Percentiles rank a stretch among this genome's conserved stretches.
Evolutionary conservation across 2,797 vertebrate genomes (phyloP).

Genomic region (Macrochelys suwanniensis): DNA sequence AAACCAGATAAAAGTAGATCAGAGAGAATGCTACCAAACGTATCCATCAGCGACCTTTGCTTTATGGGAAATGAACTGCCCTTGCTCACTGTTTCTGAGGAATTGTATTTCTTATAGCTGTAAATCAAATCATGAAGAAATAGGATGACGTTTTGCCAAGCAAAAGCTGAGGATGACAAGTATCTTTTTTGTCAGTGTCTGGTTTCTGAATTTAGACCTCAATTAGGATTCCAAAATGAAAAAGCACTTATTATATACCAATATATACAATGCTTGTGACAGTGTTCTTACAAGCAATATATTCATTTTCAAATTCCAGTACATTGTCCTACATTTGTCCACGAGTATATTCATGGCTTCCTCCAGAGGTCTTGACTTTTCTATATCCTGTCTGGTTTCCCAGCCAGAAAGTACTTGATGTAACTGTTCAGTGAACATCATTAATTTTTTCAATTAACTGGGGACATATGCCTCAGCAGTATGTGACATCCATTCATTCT

Average conservation of each 20-base stretch:
- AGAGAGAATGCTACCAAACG: slow-evolving; percentile 69
- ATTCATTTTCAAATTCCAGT: slow-evolving; percentile 60
- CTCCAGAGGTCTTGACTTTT: slow-evolving; percentile 62
- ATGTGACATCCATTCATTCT: slow-evolving; percentile 48
- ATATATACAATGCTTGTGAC: slow-evolving; percentile 11
- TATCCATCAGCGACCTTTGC: slow-evolving; percentile 80
- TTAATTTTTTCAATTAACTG: slow-evolving; percentile 63
- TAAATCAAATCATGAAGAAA: slow-evolving; percentile 79
- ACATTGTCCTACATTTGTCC: slow-evolving; percentile 14
- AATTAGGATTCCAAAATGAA: slow-evolving; percentile 80
- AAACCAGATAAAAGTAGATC: slow-evolving; percentile 76
- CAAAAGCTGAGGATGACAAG: slow-evolving; percentile 70
- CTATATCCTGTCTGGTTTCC: slow-evolving; percentile 45
- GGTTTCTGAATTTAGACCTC: slow-evolving; percentile 81
- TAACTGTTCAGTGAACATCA: slow-evolving; percentile 20
- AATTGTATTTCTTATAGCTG: slow-evolving; percentile 77
- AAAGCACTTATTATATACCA: slow-evolving; percentile 31
- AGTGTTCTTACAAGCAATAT: slow-evolving; percentile 32
- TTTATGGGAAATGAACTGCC: slow-evolving; percentile 78
- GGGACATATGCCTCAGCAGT: slow-evolving; percentile 56
- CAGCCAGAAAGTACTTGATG: slow-evolving; percentile 45
- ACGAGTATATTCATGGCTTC: slow-evolving; percentile 40
- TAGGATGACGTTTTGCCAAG: slow-evolving; percentile 73
- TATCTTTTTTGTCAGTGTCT: slow-evolving; percentile 64
- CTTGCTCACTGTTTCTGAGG: slow-evolving; percentile 63